A percentile compares a stretch with the other conserved stretches of the same genome.
These are phyloP conservation scores for Myiotriccus ornatus DNA, from an alignment of 2,797 vertebrate genomes.

Conservation along the genomic window DNA sequence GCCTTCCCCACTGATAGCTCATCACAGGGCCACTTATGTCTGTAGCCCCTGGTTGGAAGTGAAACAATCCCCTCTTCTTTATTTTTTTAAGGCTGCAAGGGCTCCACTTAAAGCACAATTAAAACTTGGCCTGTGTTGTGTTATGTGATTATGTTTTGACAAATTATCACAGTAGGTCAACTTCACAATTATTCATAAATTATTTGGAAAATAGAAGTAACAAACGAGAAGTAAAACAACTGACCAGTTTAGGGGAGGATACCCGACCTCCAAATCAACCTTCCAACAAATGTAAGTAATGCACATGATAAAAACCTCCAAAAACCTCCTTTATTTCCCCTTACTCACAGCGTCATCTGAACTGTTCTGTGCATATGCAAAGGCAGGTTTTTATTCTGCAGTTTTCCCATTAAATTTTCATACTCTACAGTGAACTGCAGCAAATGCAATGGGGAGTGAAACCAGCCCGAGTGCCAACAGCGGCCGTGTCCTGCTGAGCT, in stretches of 20 bases:
- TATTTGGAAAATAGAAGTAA: not conserved
- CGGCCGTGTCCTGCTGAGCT: not conserved
- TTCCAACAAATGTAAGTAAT: not conserved
- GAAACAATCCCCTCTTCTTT: not conserved
- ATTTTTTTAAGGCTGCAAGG: slow-evolving; percentile 1
- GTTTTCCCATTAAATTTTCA: not conserved
- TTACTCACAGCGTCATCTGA: not conserved
- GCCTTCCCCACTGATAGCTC: not conserved
- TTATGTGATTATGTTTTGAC: slow-evolving; percentile 45
- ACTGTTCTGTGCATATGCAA: not conserved
- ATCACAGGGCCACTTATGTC: not conserved
- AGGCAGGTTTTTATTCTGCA: not conserved
- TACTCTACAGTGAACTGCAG: not conserved
- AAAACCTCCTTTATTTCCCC: not conserved
- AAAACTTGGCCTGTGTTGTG: slow-evolving; percentile 10
- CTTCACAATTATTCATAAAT: not conserved
- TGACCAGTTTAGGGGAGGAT: not conserved
- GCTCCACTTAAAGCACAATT: not conserved
- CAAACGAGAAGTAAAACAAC: not conserved
- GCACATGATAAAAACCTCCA: not conserved
- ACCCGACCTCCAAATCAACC: not conserved
- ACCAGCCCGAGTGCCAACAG: not conserved
- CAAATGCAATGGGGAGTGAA: not conserved
- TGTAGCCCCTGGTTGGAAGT: not conserved
- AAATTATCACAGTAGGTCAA: slow-evolving; percentile 22